Conservation (phyloP, 2,888 invertebrate species). For the Lathronympha strigana region DNA sequence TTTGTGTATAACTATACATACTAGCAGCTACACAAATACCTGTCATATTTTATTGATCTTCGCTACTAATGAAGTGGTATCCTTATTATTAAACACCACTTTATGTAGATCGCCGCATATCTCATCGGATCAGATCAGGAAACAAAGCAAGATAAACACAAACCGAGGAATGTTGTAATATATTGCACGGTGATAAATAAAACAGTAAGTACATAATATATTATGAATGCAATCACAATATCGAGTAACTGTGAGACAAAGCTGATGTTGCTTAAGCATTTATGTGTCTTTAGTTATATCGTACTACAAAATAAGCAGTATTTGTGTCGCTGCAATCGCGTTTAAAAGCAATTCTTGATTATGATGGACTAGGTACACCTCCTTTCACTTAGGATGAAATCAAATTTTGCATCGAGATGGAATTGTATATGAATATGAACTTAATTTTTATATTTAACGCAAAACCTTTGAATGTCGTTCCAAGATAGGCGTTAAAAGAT, state of each 20-base stretch:
- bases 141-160: constrained; percentile 17
- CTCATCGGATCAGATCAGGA: constrained; percentile 16
- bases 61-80: not conserved
- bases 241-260: not conserved
- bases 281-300: not conserved
- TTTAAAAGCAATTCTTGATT: not conserved
- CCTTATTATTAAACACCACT: not conserved
- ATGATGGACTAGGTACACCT: not conserved
- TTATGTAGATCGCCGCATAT: constrained; percentile 13
- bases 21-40: no score
- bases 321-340: not conserved
- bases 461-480: no score
- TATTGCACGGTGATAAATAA: constrained; percentile 20
- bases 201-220: constrained; percentile 13
- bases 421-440: no score
- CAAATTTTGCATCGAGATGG: no score
- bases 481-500: no score
- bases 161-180: constrained; percentile 14
- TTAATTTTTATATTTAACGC: no score
- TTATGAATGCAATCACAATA: constrained; percentile 16
- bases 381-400: not conserved
- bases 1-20: not conserved
- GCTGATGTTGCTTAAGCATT: not conserved
- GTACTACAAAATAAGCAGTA: not conserved
- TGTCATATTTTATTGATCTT: not conserved